Percentiles rank a stretch among this genome's conserved stretches.
These are phyloP conservation scores for Aspidiotus destructor DNA, from an alignment of 2,888 invertebrate species.

Conservation along the genomic window DNA sequence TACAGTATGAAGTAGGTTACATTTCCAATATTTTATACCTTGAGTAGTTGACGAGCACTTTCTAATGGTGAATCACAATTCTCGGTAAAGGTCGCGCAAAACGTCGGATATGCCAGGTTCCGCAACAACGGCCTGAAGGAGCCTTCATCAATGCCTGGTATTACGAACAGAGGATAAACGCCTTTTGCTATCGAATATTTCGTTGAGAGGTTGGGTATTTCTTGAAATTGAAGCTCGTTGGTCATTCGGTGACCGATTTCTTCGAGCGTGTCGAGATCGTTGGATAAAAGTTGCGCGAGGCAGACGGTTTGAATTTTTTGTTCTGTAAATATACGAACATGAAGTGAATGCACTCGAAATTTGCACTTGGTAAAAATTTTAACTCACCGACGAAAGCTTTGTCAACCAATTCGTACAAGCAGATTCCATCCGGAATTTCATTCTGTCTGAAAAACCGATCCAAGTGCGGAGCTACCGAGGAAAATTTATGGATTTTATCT, in stretches of 20 bases:
- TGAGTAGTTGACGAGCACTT: not conserved
- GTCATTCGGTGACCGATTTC: not conserved
- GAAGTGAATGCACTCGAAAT: too few species aligned
- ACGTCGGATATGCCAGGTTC: slow-evolving; percentile 1
- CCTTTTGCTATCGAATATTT: not conserved
- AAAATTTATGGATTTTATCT: slow-evolving; percentile 2
- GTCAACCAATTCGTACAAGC: slow-evolving; percentile 13
- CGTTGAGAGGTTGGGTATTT: not conserved
- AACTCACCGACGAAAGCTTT: not conserved
- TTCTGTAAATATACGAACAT: too few species aligned
- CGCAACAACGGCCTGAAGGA: not conserved
- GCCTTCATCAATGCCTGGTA: not conserved
- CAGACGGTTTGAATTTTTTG: too few species aligned
- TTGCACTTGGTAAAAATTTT: too few species aligned
- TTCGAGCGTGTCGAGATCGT: not conserved
- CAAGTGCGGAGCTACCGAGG: not conserved
- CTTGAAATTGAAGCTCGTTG: not conserved
- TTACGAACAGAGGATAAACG: not conserved
- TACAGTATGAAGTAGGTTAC: too few species aligned
- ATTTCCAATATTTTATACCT: not conserved
- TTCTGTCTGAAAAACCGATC: slow-evolving; percentile 1
- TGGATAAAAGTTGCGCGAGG: not conserved
- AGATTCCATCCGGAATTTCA: not conserved
- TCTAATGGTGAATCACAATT: not conserved
- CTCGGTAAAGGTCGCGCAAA: not conserved